phyloP scores from a whole-genome alignment of 2,888 invertebrate genomes.

The Ophonus ardosiacus region DNA sequence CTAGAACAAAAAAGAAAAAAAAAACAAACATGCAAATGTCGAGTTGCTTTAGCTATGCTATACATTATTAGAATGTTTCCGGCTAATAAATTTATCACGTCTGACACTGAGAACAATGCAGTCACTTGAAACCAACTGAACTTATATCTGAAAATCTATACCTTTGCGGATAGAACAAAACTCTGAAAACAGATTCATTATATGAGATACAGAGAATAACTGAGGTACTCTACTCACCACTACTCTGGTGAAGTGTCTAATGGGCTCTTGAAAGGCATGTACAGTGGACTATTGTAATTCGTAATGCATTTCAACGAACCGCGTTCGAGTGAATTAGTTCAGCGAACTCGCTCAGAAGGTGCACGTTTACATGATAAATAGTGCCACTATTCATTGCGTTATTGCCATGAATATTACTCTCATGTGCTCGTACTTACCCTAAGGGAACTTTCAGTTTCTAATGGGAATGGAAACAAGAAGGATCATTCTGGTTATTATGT shows the following conservation, averaged over 20 bases:
- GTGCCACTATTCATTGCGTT: constrained; percentile 39
- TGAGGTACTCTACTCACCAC: not conserved
- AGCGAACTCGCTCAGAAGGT: constrained; percentile 27
- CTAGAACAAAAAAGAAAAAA: constrained; percentile 42
- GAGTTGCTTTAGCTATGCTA: constrained; percentile 20
- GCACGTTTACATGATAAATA: constrained; percentile 41
- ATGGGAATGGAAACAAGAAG: not conserved
- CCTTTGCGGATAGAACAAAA: constrained; percentile 39
- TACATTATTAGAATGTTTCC: constrained; percentile 47
- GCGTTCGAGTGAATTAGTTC: constrained; percentile 27
- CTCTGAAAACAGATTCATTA: constrained; percentile 50
- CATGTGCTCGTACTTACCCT: not conserved
- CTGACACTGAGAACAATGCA: constrained; percentile 46
- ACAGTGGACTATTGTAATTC: constrained; percentile 59
- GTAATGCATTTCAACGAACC: constrained; percentile 53
- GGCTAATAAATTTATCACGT: constrained; percentile 53
- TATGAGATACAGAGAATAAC: constrained; percentile 10
- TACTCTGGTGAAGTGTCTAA: constrained; percentile 35
- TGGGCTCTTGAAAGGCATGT: constrained; percentile 46
- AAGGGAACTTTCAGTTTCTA: not conserved
- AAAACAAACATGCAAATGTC: constrained; percentile 56
- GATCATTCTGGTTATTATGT: not conserved
- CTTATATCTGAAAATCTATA: constrained; percentile 28
- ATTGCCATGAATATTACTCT: not conserved
- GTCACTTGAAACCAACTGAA: constrained; percentile 38